These are phyloP conservation scores for Pelobates cultripes DNA, from an alignment of 2,797 vertebrate species.

Conservation along the genomic window DNA sequence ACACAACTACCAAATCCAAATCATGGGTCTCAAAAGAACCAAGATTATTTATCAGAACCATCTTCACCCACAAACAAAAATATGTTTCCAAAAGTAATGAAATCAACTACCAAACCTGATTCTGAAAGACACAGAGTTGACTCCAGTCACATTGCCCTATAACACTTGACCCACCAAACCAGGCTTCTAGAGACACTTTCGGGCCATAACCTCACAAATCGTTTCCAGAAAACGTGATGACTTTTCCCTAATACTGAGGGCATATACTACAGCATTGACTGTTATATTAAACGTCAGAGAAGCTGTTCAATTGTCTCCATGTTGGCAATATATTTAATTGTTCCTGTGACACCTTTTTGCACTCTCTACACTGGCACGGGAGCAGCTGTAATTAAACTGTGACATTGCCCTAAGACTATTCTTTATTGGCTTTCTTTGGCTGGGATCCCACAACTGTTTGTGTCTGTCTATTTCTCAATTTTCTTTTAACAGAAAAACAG, in stretches of 20 bases:
- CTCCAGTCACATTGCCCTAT: too few relatives aligned
- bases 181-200: too few relatives aligned
- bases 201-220: too few relatives aligned
- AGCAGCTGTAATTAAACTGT: slow-evolving; percentile 21
- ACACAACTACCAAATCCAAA: too few relatives aligned
- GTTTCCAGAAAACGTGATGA: too few relatives aligned
- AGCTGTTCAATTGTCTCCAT: not conserved
- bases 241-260: not conserved
- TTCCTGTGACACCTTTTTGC: not conserved
- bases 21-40: too few relatives aligned
- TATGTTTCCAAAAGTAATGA: too few relatives aligned
- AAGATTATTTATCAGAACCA: too few relatives aligned
- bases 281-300: not conserved
- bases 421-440: slow-evolving; percentile 32
- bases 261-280: not conserved
- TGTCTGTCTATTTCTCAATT: not conserved
- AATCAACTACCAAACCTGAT: too few relatives aligned
- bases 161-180: too few relatives aligned
- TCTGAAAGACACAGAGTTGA: too few relatives aligned
- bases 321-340: slow-evolving; percentile 25
- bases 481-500: not conserved
- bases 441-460: slow-evolving; percentile 19
- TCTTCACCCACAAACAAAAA: too few relatives aligned
- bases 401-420: slow-evolving; percentile 9
- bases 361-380: not conserved